phyloP scores from a whole-genome alignment of 2,888 invertebrate genomes.

The Plagiodera versicolora region DNA sequence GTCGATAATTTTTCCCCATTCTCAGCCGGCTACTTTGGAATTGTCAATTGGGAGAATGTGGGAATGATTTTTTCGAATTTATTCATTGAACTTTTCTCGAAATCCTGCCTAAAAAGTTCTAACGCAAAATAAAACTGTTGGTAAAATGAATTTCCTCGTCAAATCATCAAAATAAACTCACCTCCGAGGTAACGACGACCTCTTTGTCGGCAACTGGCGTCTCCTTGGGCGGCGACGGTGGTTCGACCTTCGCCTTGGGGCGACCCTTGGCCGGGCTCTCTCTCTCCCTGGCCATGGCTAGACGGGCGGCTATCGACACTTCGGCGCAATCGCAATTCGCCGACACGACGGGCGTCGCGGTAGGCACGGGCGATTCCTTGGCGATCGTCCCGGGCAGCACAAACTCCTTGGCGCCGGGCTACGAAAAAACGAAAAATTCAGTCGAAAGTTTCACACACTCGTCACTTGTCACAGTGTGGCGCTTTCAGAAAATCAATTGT shows the following conservation, averaged over 20 bases:
- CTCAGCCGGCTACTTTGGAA: no score
- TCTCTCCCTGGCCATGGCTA: constrained; percentile 49
- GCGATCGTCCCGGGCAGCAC: constrained; percentile 43
- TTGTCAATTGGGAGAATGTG: no score
- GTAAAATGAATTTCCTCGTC: no score
- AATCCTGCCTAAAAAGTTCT: neutral
- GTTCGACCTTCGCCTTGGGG: constrained; percentile 42
- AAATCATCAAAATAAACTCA: no score
- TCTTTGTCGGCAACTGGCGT: constrained; percentile 4
- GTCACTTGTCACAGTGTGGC: no score
- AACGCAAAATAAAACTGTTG: no score
- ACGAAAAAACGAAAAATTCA: constrained; percentile 19
- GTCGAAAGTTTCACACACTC: neutral
- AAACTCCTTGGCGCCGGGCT: constrained; percentile 54
- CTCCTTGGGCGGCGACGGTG: constrained; percentile 5
- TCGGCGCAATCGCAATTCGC: constrained; percentile 71
- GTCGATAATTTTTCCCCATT: no score
- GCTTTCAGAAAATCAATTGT: no score
- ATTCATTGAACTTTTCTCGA: neutral
- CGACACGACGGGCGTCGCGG: constrained; percentile 65
- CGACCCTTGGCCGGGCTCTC: constrained; percentile 52
- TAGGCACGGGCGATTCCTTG: constrained; percentile 58
- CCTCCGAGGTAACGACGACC: constrained; percentile 30
- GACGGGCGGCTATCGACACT: constrained; percentile 61
- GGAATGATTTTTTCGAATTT: no score